Percentiles rank a stretch among this genome's conserved stretches.
phyloP scores from a whole-genome alignment of 2,113 vertebrate species.

The Myodes glareolus region DNA sequence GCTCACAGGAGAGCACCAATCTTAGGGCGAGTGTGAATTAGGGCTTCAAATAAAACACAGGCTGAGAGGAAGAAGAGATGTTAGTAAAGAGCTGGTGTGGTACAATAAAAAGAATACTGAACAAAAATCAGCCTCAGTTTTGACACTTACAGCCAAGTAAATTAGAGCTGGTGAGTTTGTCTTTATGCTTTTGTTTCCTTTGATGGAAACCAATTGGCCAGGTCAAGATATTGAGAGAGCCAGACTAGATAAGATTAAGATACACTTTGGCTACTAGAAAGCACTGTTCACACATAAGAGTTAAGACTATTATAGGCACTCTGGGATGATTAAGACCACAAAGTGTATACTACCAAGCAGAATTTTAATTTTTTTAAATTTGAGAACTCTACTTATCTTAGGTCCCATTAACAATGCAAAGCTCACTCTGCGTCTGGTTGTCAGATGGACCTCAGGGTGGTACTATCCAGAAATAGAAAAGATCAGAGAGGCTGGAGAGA shows the following conservation, averaged over 20 bases:
- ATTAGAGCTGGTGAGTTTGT: not conserved
- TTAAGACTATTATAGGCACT: constrained; percentile 31
- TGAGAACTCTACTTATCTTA: not conserved
- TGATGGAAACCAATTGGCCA: constrained; percentile 56
- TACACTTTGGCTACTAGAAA: not conserved
- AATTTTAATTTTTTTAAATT: not conserved
- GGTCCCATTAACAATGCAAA: not conserved
- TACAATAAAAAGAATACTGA: not conserved
- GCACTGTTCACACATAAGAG: not conserved
- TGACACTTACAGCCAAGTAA: constrained; percentile 19
- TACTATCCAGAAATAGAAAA: not conserved
- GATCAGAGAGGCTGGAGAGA: not conserved
- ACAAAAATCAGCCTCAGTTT: constrained; percentile 7
- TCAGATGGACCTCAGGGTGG: not conserved
- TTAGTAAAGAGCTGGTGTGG: not conserved
- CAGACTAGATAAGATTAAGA: constrained; percentile 14
- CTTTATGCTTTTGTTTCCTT: constrained; percentile 38
- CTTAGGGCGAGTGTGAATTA: constrained; percentile 22
- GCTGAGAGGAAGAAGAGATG: not conserved
- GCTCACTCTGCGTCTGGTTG: constrained; percentile 32
- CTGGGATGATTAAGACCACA: not conserved
- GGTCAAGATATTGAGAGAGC: constrained; percentile 13
- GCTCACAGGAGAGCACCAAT: constrained; percentile 27
- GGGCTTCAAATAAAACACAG: not conserved
- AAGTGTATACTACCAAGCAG: not conserved